Evolutionary conservation across 2,888 invertebrate species (phyloP).

Genomic region (Apotomis turbidana): DNA sequence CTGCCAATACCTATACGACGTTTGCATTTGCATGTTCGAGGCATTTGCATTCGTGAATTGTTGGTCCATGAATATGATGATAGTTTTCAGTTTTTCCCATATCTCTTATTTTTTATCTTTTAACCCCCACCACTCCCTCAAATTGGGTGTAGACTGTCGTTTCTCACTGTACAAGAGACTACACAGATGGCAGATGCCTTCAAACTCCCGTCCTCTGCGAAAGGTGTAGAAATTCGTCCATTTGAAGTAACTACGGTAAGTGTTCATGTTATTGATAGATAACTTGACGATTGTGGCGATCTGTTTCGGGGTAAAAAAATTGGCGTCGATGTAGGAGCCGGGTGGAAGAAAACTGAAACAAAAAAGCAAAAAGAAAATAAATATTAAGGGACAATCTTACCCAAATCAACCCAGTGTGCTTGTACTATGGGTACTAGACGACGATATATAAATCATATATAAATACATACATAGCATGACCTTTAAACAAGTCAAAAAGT

Average conservation of each 20-base stretch:
- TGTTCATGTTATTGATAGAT: slow-evolving; percentile 52
- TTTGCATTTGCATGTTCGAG: too few species aligned
- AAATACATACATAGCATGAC: too few species aligned
- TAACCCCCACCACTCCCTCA: slow-evolving; percentile 65
- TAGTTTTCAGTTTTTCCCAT: neutral
- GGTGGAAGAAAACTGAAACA: slow-evolving; percentile 68
- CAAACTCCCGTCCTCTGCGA: slow-evolving; percentile 47
- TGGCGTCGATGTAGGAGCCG: slow-evolving; percentile 65
- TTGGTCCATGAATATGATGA: too few species aligned
- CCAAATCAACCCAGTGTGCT: too few species aligned
- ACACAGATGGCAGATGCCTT: slow-evolving; percentile 67
- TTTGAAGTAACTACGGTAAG: slow-evolving; percentile 58
- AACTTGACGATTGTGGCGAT: slow-evolving; percentile 58
- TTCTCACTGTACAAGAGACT: slow-evolving; percentile 56
- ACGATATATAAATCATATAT: too few species aligned
- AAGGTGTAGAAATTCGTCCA: slow-evolving; percentile 67
- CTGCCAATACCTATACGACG: too few species aligned
- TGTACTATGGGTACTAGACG: too few species aligned
- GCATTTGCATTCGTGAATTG: too few species aligned
- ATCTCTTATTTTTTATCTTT: neutral
- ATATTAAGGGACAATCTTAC: too few species aligned
- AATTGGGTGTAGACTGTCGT: slow-evolving; percentile 30
- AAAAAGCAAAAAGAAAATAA: neutral
- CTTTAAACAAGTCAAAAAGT: too few species aligned
- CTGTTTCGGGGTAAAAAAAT: slow-evolving; percentile 48